Percentiles rank a stretch among this genome's conserved stretches.
phyloP scores from a whole-genome alignment of 2,888 invertebrate species.

The Geophilus truncorum region DNA sequence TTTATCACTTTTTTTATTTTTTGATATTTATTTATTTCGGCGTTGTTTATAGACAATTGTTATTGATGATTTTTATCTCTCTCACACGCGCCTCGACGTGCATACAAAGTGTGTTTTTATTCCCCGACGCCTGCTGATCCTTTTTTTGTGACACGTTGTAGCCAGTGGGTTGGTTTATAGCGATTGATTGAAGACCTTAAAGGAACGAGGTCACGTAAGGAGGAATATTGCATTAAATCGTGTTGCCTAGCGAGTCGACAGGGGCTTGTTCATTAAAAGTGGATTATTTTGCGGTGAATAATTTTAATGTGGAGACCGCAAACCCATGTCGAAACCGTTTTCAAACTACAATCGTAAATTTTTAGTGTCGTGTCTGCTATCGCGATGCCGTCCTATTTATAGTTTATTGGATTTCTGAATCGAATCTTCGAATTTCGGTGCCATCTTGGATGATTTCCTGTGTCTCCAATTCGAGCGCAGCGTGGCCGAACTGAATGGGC shows the following conservation, averaged over 20 bases:
- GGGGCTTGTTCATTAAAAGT: background rate
- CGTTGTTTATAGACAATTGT: background rate
- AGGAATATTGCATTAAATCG: too few species aligned
- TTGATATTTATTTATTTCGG: background rate
- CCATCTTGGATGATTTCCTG: background rate
- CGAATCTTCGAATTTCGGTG: conserved; percentile 6
- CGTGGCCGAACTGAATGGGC: background rate
- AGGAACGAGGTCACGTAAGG: too few species aligned
- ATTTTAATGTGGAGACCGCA: conserved; percentile 1
- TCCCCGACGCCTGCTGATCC: background rate
- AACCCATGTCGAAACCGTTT: background rate
- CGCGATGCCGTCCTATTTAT: background rate
- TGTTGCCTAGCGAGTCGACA: background rate
- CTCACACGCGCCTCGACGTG: background rate
- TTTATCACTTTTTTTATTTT: background rate
- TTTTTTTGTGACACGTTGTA: too few species aligned
- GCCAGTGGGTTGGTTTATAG: too few species aligned
- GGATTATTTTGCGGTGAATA: background rate
- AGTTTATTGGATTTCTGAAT: conserved; percentile 12
- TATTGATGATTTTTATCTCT: background rate
- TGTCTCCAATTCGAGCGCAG: background rate
- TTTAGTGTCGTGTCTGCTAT: background rate
- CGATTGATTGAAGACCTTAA: too few species aligned
- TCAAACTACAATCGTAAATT: background rate
- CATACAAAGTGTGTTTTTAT: background rate